Conservation (phyloP, 1,140 invertebrate species). For the Zaprionus nigranus region DNA sequence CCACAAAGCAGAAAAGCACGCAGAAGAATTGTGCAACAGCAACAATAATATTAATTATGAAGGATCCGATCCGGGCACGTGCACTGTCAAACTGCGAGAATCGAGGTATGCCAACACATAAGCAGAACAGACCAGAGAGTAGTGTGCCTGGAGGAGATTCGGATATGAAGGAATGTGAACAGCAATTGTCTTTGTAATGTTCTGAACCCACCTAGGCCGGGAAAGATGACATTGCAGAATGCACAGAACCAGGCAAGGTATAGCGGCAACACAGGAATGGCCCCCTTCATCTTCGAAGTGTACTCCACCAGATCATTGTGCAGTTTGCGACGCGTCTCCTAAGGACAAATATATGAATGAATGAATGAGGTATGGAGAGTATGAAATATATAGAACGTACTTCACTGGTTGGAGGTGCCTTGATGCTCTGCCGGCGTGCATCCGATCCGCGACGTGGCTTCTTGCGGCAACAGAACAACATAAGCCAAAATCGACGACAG, state of each 20-base stretch:
- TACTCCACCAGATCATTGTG: conserved; percentile 91
- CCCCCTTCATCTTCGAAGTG: conserved; percentile 93
- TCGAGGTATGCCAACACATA: conserved; percentile 94
- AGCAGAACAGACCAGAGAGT: conserved; percentile 92
- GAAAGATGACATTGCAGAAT: conserved; percentile 92
- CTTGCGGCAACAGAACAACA: conserved; percentile 79
- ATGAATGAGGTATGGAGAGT: neutral
- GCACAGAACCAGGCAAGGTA: conserved; percentile 94
- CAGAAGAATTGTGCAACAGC: conserved; percentile 95
- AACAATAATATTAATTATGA: conserved; percentile 93
- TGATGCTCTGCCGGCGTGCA: conserved; percentile 87
- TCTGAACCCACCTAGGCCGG: conserved; percentile 90
- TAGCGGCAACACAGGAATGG: conserved; percentile 94
- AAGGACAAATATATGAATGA: neutral
- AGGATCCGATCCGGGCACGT: conserved; percentile 89
- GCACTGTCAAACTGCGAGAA: conserved; percentile 90
- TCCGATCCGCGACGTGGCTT: conserved; percentile 83
- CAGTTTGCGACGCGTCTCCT: conserved; percentile 93
- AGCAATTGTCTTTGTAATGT: neutral
- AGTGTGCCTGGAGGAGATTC: conserved; percentile 89
- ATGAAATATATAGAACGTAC: conserved; percentile 69
- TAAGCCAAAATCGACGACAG: conserved; percentile 76
- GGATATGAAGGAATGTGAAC: conserved; percentile 16
- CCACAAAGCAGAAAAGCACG: conserved; percentile 96
- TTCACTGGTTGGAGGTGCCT: conserved; percentile 87